Base-by-base conservation (phyloP, 2,888 invertebrate genomes). In the Schizaphis graminum region DNA sequence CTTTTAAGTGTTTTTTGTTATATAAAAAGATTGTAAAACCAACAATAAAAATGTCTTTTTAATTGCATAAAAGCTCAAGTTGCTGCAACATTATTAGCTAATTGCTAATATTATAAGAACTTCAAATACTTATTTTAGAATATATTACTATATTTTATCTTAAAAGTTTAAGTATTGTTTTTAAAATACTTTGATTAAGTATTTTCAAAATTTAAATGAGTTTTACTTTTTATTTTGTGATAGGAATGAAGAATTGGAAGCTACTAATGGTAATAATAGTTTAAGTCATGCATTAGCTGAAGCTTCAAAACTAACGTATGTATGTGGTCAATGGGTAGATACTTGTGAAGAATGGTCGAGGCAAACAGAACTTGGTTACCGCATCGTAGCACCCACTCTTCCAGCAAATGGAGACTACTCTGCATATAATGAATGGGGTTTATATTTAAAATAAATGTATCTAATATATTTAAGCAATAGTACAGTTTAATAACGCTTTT, bases 331-430 rank as follows among this genome's bases (percentile, higher is more conserved):
- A 95, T 98, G 98, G 98, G 97, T 98, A 95, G 96, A 96, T 96
- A 96, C 97, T 86, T 97, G 97, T 95, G 97, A 97, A 95, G 97
- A 97, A 89, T 95, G 94, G 95, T 86, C 94, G 1, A 90, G 86
- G 49, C 61, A 94, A 53, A 97, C 97, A 95, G 97, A 98, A 96
- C 96, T 97, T 95, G 97, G 97, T 95, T 97, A 97, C 96, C 96
- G 97, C 89, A 98, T 99, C 95, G 98, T 98, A 77, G 97, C 98
- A n/a, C 98, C 99, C 0, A 97, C 97, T 95, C 96, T 98, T 95
- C 98, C 98, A 94, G 97, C 97, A 8, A 98, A 98, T 95, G 98
- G 98, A 0, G 98, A 98, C 96, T 98, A 98, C 95, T 97, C 97
- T 21, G 97, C 97, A 95, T 98, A 97, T 96, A 97, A 96, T 96